Evolutionary conservation across 2,888 invertebrate genomes (phyloP).

Genomic region (Gymnocheta viridis): DNA sequence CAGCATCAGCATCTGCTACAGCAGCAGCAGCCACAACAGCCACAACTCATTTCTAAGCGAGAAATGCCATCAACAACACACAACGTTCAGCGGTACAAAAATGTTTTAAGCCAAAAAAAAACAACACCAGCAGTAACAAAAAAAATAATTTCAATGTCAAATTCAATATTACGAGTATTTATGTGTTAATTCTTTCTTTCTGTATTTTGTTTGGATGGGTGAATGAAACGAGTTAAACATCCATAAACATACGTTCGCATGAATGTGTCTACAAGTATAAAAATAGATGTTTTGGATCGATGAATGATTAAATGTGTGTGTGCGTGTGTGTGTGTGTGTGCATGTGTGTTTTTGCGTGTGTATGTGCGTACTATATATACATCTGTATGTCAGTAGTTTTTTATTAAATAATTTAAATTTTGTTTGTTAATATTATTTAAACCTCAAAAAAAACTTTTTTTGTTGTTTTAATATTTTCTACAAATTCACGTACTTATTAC

Average conservation of each 20-base stretch:
- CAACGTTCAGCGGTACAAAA: conserved; percentile 14
- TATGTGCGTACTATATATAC: background rate
- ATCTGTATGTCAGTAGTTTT: background rate
- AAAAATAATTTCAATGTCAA: conserved; percentile 61
- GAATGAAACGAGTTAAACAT: conserved; percentile 14
- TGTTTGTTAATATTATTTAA: background rate
- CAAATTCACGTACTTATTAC: background rate
- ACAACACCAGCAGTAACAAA: background rate
- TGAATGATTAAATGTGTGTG: background rate
- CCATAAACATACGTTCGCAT: background rate
- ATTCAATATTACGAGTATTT: conserved; percentile 21
- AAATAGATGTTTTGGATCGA: background rate
- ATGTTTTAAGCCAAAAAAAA: conserved; percentile 5
- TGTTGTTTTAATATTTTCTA: background rate
- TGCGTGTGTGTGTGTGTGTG: background rate
- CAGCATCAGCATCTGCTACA: background rate
- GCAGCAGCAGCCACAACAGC: background rate
- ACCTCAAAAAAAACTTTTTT: background rate
- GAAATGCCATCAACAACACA: background rate
- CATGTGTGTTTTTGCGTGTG: background rate
- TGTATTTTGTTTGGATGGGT: conserved; percentile 9
- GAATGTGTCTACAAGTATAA: background rate
- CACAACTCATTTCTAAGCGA: background rate
- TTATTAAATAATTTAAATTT: background rate
- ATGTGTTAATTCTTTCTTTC: conserved; percentile 30